Evolutionary conservation across 1,140 invertebrate species (phyloP), one percentile per base, ranked within the genome.

Genomic region (Drosophila rufa): DNA sequence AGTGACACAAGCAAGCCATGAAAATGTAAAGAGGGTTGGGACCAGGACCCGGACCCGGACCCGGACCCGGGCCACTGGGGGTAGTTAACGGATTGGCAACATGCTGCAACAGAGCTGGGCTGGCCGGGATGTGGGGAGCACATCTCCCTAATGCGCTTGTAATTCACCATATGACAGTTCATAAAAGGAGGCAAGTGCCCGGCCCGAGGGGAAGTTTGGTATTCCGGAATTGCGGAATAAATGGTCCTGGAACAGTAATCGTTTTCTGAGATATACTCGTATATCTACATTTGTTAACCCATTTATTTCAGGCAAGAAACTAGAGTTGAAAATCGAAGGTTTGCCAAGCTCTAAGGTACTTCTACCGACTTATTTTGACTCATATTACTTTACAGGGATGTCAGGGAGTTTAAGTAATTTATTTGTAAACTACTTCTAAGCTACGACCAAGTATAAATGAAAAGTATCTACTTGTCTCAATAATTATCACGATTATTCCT

Each of bases 1-100:
- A 67, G 64, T 71, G 68, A 67, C 62, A 71, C 68, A 33, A 30
- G 68, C 42, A 38, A 42, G 22, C 12, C 69, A 33, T 40, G 38
- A 53, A 42, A 38, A 59, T 30, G 14, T 45, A 73, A 73, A 70
- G 68, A 53, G 70, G 70, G 56, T 73, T 60, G 68, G 55, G 33
- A 38, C 19, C 4, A n/a, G 48, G 15, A 15, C 19, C 3, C 3
- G 11, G 19, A 22, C 19, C 19, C 19, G 15, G 6, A 45, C 15
- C n/a, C 4, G 4, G 11, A 68, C 15, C 42, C 27, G 27, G 27
- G 7, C 27, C 33, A 40, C 38, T 12, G 46, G 70, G 40, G 56
- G 69, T 22, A 25, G 46, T 55, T 50, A 51, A 25, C 46, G 51
- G 55, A 74, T 59, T 71, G 69, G 53, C 43, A 67, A 40, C 61